phyloP scores from a whole-genome alignment of 2,113 vertebrate genomes.

The Gallinago undulata region DNA sequence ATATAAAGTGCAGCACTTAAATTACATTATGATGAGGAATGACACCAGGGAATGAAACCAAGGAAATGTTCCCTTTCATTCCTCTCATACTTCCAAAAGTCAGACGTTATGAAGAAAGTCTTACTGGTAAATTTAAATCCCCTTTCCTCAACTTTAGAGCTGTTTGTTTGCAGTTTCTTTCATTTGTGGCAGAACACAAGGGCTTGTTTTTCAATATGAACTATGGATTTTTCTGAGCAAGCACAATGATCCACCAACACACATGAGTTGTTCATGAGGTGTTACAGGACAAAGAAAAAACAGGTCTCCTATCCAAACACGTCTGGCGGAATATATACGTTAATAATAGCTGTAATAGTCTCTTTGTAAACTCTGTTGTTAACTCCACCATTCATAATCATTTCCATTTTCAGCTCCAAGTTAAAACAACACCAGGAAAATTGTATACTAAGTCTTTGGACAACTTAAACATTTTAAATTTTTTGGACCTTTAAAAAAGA shows the following conservation, averaged over 20 bases:
- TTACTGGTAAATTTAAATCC: background rate
- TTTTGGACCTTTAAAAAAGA: conserved; percentile 7
- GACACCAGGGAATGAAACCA: conserved; percentile 34
- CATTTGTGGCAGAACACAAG: conserved; percentile 8
- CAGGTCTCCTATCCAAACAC: background rate
- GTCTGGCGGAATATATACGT: background rate
- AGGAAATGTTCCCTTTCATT: conserved; percentile 14
- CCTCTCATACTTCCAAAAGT: conserved; percentile 1
- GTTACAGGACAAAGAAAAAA: background rate
- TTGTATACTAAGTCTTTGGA: background rate
- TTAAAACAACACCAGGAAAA: background rate
- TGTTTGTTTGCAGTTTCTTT: background rate
- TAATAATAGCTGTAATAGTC: background rate
- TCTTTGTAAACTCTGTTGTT: background rate
- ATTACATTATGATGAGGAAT: conserved; percentile 35
- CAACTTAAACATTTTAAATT: background rate
- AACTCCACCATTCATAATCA: background rate
- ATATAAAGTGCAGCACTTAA: conserved; percentile 29
- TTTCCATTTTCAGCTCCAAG: background rate
- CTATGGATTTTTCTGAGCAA: background rate
- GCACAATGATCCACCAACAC: background rate
- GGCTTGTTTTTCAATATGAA: conserved; percentile 1
- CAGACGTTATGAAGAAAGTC: background rate
- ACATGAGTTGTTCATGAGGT: background rate
- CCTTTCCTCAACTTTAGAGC: background rate